A percentile compares a stretch with the other conserved stretches of the same genome.
phyloP scores from a whole-genome alignment of 2,888 invertebrate species.

The Tipula helvola region DNA sequence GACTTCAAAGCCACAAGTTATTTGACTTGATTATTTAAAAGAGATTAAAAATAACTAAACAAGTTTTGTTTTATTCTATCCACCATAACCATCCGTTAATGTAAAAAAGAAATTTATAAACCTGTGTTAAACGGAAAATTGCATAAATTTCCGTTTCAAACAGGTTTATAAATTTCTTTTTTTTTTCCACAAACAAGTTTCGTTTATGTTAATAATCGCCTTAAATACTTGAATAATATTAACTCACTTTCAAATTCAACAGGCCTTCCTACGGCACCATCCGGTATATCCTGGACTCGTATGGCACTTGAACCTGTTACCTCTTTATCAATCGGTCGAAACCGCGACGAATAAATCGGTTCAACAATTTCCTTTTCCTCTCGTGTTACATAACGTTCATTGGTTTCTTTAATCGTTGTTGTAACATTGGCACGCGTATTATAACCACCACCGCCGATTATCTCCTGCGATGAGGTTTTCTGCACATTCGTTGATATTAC shows the following conservation, averaged over 20 bases:
- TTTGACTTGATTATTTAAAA: too few relatives aligned
- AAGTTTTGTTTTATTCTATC: too few relatives aligned
- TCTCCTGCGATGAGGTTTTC: slow-evolving; percentile 6
- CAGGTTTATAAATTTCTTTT: too few relatives aligned
- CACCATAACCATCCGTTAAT: too few relatives aligned
- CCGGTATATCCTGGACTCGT: slow-evolving; percentile 72
- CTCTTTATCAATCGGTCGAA: slow-evolving; percentile 41
- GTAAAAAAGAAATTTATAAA: too few relatives aligned
- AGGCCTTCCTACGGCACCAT: slow-evolving; percentile 78
- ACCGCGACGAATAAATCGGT: slow-evolving; percentile 23
- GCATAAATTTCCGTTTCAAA: too few relatives aligned
- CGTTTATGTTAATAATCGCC: too few relatives aligned
- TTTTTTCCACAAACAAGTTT: too few relatives aligned
- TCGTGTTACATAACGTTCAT: slow-evolving; percentile 30
- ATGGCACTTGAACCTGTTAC: slow-evolving; percentile 71
- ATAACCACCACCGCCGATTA: slow-evolving; percentile 22
- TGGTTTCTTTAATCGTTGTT: slow-evolving; percentile 33
- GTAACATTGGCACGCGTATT: slow-evolving; percentile 32
- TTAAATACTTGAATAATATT: too few relatives aligned
- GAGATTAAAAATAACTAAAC: too few relatives aligned
- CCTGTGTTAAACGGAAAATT: too few relatives aligned
- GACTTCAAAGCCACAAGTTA: too few relatives aligned
- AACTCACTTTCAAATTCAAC: slow-evolving; percentile 90
- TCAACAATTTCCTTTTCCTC: slow-evolving; percentile 22
- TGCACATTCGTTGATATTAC: background rate